Evolutionary conservation across 2,797 vertebrate species (phyloP), one percentile per base, ranked within the genome.

Genomic region (Sebastes variabilis): DNA sequence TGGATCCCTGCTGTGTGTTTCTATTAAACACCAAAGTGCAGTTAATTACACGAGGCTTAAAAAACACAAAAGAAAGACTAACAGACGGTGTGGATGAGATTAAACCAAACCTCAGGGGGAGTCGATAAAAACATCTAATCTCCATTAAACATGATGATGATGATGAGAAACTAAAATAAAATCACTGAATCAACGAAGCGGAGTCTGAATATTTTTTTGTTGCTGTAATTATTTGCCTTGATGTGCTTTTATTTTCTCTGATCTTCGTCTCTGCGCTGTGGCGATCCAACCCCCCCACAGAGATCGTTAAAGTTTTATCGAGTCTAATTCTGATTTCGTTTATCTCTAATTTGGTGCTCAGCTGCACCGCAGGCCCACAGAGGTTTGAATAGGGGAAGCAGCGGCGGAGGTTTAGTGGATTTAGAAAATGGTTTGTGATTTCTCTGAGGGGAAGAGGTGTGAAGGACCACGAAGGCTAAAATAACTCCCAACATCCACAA

Each of bases 321-420:
- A 54, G 52, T 22, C 10, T 36, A 60, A 72, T 46, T 82, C 68
- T 55, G 74, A 34, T 77, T 62, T 67, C 11, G 13, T 72, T 81
- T 27, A 5, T 10, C 64, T 49, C 62, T 30, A 46, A 30, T 61
- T 16, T 46, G 62, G 24, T 16, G 60, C 54, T 56, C 46, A 49
- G 46, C 46, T 16, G 46, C 18, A 49, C 46, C 46, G 46, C 16
- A 7, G 46, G 6, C 18, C 46, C 46, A 49, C 46, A 20, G 46
- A 9, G 46, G 46, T 46, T 46, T 46, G 42, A 46, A 7, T 7
- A 7, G 42, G 42, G 49, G 18, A 52, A 52, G 71, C 59, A 4
- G 61, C 18, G 1, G 56, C 1, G 25, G 18, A 10, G 3, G 60
- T 14, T 77, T 8, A 59, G 59, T 64, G 49, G 67, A 65, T 71